Evolutionary conservation across 2,888 invertebrate species (phyloP), one percentile per base, ranked within the genome.

Genomic region (Spodoptera exigua): DNA sequence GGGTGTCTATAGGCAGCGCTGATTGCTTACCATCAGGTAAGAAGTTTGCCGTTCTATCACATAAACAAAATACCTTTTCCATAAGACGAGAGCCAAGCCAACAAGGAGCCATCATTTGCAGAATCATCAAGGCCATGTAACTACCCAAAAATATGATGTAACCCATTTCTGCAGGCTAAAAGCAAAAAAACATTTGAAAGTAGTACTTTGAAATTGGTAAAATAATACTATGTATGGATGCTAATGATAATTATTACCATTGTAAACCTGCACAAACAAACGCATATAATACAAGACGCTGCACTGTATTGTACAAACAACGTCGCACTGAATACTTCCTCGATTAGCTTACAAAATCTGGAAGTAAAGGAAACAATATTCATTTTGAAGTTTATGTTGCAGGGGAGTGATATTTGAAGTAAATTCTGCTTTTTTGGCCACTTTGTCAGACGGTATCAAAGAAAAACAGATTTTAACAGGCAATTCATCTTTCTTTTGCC

Each of bases 251-350:
- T n/a, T 0, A 51, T 84, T 76, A 91, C 92, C 83, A 89, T 62
- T 3, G 89, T 90, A 67, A 91, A 90, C 68, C 89, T 81, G 64
- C 87, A 87, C 7, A 90, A 77, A 36, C 88, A 88, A 52, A 89
- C 82, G 62, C 92, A 92, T 61, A 91, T 86, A n/a, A 89, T 82
- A 55, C 82, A 84, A 0, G 90, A 89, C 2, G 88, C 83, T 76
- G 88, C 76, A 48, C 85, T 75, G 36, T 90, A 88, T 66, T 90
- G 91, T 11, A 84, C 63, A 66, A 92, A 89, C 34, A 91, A 34
- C 0, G 85, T 79, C 1, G 80, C 27, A 51, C 86, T 85, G 46
- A 90, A 91, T 9, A 84, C 77, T 1, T 85, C 68, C 76, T 91
- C 76, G n/a, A 89, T 67, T n/a, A 87, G 70, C n/a, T 51, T 10